phyloP scores from a whole-genome alignment of 1,140 invertebrate species.

The Drosophila kohkoa region DNA sequence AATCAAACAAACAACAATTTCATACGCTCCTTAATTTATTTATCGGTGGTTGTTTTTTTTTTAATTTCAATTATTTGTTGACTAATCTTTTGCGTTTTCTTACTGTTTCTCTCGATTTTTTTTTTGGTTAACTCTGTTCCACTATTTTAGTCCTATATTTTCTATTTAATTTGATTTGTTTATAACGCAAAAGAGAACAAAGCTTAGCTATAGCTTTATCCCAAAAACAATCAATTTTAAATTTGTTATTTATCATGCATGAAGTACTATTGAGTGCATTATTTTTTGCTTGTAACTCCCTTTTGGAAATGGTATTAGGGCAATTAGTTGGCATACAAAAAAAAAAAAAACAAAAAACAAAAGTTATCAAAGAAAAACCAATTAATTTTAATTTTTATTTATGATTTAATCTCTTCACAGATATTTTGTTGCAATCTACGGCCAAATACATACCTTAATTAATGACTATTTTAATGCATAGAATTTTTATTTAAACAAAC shows the following conservation, averaged over 20 bases:
- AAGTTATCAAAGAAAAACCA: conserved; percentile 42
- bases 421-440: conserved; percentile 85
- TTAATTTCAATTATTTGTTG: conserved; percentile 45
- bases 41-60: conserved; percentile 73
- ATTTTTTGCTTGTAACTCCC: conserved; percentile 68
- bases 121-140: conserved; percentile 58
- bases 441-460: conserved; percentile 84
- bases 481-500: conserved; percentile 68
- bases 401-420: conserved; percentile 85
- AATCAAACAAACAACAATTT: conserved; percentile 54
- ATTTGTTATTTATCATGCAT: conserved; percentile 27
- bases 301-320: conserved; percentile 63
- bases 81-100: conserved; percentile 75
- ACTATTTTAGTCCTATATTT: conserved; percentile 49
- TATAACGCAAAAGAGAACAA: conserved; percentile 38
- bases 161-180: conserved; percentile 48
- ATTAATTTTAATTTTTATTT: conserved; percentile 83
- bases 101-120: conserved; percentile 35
- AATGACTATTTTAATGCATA: conserved; percentile 75
- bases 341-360: conserved; percentile 47
- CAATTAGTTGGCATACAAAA: conserved; percentile 53
- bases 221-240: not conserved
- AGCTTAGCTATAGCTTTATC: conserved; percentile 39
- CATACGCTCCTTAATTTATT: conserved; percentile 59
- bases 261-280: conserved; percentile 30